Percentiles rank a stretch among this genome's conserved stretches.
phyloP scores from a whole-genome alignment of 2,888 invertebrate genomes.

The Melanargia galathea region DNA sequence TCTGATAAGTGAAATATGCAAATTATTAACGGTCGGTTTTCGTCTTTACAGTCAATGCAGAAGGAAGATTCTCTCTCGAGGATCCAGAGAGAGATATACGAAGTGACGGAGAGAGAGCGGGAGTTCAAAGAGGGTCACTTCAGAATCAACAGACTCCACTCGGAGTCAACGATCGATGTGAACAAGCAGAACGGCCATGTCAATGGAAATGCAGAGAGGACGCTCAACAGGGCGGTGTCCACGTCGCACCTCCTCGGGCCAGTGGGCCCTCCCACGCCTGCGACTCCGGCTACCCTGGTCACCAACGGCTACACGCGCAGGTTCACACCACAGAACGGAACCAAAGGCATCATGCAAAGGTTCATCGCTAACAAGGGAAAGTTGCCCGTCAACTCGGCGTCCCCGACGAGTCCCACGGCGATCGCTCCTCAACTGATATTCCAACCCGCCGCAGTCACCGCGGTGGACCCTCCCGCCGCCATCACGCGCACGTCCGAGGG shows the following conservation, averaged over 20 bases:
- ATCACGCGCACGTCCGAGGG: conserved; percentile 82
- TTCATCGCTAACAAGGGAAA: conserved; percentile 92
- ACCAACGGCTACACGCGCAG: conserved; percentile 81
- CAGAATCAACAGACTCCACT: conserved; percentile 69
- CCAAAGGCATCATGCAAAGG: conserved; percentile 92
- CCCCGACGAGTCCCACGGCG: conserved; percentile 58
- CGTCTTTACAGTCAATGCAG: conserved; percentile 75
- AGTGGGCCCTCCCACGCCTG: conserved; percentile 62
- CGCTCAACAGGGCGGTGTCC: conserved; percentile 71
- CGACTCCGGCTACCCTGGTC: conserved; percentile 63
- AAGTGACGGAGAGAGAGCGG: conserved; percentile 91
- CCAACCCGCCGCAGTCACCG: conserved; percentile 59
- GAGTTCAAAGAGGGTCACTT: conserved; percentile 86
- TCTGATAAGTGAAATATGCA: conserved; percentile 38
- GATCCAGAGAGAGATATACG: conserved; percentile 94
- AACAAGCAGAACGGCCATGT: conserved; percentile 73
- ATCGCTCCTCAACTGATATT: conserved; percentile 67
- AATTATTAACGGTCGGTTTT: conserved; percentile 38
- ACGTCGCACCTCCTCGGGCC: conserved; percentile 74
- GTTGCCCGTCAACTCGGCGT: conserved; percentile 64
- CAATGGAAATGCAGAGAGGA: conserved; percentile 63
- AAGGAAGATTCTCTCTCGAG: conserved; percentile 89
- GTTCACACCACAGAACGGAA: conserved; percentile 85
- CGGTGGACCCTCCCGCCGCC: conserved; percentile 58
- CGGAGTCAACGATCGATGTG: conserved; percentile 76